phyloP scores from a whole-genome alignment of 2,888 invertebrate genomes.

The Oscheius sp. region DNA sequence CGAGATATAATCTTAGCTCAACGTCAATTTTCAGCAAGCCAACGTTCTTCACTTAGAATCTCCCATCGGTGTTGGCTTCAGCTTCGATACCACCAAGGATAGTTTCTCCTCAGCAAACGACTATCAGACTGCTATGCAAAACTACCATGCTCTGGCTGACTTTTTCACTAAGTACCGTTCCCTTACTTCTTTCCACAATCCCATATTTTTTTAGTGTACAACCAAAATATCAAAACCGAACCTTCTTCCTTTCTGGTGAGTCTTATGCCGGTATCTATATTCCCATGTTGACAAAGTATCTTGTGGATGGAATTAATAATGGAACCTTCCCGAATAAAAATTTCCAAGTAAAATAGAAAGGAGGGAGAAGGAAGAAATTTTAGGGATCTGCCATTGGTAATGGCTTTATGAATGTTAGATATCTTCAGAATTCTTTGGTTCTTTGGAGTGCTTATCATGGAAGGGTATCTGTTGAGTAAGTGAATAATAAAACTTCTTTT shows the following conservation, averaged over 20 bases:
- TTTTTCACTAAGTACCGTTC: conserved; percentile 72
- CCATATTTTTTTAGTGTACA: conserved; percentile 52
- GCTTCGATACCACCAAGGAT: conserved; percentile 62
- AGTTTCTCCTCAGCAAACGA: conserved; percentile 51
- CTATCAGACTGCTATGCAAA: conserved; percentile 69
- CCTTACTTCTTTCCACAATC: neutral
- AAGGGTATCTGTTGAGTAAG: conserved; percentile 58
- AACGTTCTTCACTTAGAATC: conserved; percentile 74
- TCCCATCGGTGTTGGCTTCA: conserved; percentile 70
- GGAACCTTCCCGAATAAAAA: conserved; percentile 53
- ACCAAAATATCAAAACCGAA: conserved; percentile 71
- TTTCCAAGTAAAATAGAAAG: conserved; percentile 45
- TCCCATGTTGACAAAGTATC: conserved; percentile 71
- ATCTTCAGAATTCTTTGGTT: conserved; percentile 60
- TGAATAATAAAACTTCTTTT: too few species aligned
- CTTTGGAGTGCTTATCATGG: conserved; percentile 66
- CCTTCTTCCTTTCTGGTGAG: conserved; percentile 74
- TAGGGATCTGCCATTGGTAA: conserved; percentile 69
- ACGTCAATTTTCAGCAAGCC: conserved; percentile 71
- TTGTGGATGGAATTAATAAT: conserved; percentile 64
- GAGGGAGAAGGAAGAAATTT: conserved; percentile 10
- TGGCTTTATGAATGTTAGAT: conserved; percentile 64
- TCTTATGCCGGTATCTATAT: conserved; percentile 73
- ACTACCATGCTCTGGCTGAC: conserved; percentile 72
- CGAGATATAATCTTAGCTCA: too few species aligned